Percentiles rank a stretch among this genome's conserved stretches.
These are phyloP conservation scores for Pardalotus punctatus DNA, from an alignment of 2,113 vertebrate genomes.

Conservation along the genomic window DNA sequence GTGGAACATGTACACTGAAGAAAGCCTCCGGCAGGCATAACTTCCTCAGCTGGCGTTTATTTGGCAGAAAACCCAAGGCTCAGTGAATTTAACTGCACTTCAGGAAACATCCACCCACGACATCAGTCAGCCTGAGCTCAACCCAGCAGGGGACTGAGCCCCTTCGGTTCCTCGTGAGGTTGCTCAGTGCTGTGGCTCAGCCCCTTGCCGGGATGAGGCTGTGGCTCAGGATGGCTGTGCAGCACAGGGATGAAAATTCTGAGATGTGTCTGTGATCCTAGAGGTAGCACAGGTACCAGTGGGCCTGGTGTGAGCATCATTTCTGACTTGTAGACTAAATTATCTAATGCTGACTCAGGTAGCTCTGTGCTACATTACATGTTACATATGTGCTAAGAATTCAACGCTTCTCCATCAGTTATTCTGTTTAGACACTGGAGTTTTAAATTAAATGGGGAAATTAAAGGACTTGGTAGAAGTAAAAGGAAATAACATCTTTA, in stretches of 20 bases:
- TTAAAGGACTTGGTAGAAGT: not conserved
- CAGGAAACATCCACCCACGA: slow-evolving; percentile 20
- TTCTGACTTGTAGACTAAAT: not conserved
- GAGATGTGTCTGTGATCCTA: not conserved
- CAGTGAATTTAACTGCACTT: slow-evolving; percentile 41
- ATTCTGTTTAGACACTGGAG: not conserved
- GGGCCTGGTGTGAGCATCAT: not conserved
- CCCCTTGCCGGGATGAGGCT: not conserved
- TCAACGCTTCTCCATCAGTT: not conserved
- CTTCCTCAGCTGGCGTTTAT: slow-evolving; percentile 55
- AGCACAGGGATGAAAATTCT: not conserved
- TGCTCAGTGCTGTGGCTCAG: not conserved
- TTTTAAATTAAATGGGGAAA: not conserved
- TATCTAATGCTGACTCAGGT: not conserved
- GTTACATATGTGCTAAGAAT: not conserved
- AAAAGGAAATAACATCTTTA: not conserved
- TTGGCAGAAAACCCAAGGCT: slow-evolving; percentile 65
- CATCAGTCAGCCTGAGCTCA: not conserved
- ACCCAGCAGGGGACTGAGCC: not conserved
- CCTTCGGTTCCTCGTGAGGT: not conserved
- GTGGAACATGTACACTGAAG: slow-evolving; percentile 53
- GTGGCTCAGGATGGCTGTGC: not conserved
- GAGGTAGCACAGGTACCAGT: not conserved
- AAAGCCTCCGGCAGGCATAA: slow-evolving; percentile 57
- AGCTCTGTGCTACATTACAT: not conserved